Conservation (phyloP, 2,113 vertebrate species). For the Cyphomyrus discorhynchus region DNA sequence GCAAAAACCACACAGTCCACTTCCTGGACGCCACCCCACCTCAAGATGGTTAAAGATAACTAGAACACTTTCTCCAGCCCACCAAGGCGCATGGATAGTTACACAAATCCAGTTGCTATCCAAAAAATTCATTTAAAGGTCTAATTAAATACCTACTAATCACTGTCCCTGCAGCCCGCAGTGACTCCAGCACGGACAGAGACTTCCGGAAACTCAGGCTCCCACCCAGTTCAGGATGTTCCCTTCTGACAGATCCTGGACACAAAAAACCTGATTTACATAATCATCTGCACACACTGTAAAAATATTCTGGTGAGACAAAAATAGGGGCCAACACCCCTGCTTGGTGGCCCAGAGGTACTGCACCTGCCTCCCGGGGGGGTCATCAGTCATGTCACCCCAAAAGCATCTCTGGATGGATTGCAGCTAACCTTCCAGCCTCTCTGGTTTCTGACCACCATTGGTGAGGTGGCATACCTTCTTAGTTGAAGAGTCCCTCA, state of each 20-base stretch:
- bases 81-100: background rate
- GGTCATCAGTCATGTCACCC: background rate
- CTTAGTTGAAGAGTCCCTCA: background rate
- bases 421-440: background rate
- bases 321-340: background rate
- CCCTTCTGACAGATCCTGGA: background rate
- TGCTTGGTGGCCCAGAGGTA: background rate
- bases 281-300: background rate
- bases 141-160: background rate
- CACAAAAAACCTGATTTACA: background rate
- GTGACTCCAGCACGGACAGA: background rate
- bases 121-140: background rate
- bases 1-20: background rate
- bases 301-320: background rate
- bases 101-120: background rate
- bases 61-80: background rate
- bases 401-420: background rate
- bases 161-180: background rate
- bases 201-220: background rate
- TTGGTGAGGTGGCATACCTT: background rate
- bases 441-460: background rate
- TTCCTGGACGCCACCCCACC: background rate
- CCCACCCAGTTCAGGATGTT: background rate
- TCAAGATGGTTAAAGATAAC: background rate
- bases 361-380: background rate